phyloP scores from a whole-genome alignment of 2,113 vertebrate species.

The Struthio camelus region DNA sequence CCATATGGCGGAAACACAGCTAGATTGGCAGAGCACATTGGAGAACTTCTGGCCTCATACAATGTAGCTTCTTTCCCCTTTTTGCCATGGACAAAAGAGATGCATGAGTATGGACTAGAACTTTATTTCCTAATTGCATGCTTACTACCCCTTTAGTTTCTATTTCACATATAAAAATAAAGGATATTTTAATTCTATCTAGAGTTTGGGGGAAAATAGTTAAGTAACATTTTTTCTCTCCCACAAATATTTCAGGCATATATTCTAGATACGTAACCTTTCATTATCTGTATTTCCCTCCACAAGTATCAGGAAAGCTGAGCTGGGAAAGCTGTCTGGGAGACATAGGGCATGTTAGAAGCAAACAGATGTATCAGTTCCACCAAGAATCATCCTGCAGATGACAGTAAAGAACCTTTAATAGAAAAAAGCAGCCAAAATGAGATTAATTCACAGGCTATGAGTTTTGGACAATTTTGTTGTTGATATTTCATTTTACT shows the following conservation, averaged over 20 bases:
- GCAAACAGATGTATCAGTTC: background rate
- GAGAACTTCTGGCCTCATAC: background rate
- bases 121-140: background rate
- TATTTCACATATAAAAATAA: background rate
- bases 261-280: background rate
- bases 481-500: background rate
- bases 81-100: background rate
- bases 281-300: background rate
- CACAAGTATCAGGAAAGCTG: background rate
- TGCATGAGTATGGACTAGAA: background rate
- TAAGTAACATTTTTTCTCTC: background rate
- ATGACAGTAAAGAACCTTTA: background rate
- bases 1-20: background rate
- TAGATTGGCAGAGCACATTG: background rate
- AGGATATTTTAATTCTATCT: background rate
- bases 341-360: no score
- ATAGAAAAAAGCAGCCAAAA: background rate
- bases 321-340: background rate
- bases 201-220: background rate
- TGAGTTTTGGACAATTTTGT: background rate
- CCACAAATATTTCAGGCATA: background rate
- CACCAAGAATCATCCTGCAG: background rate
- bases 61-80: background rate
- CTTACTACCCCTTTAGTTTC: background rate
- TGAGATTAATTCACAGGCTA: background rate